These are phyloP conservation scores for Aegithalos caudatus DNA, from an alignment of 2,113 vertebrate genomes.

Conservation along the genomic window DNA sequence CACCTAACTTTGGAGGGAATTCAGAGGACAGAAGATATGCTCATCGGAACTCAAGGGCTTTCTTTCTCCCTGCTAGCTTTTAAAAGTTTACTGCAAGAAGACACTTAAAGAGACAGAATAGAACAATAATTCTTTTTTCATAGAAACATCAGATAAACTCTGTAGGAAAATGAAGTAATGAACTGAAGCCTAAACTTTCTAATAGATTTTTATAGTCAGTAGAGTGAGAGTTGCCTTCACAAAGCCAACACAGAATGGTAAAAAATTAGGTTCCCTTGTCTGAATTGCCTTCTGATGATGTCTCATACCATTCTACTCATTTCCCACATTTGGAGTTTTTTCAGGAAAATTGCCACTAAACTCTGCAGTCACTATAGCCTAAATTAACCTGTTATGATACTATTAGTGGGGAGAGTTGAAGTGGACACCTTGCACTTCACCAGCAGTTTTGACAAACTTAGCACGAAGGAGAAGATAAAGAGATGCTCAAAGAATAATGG, in stretches of 20 bases:
- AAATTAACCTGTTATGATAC: fast-evolving
- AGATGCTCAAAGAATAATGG: neutral
- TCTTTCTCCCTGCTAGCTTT: neutral
- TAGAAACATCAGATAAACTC: neutral
- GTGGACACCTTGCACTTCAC: neutral
- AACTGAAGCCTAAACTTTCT: neutral
- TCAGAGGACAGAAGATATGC: neutral
- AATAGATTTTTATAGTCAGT: neutral
- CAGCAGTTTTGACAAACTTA: neutral
- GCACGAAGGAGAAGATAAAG: neutral
- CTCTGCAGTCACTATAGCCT: neutral
- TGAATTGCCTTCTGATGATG: neutral
- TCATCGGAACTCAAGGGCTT: neutral
- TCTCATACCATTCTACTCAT: neutral
- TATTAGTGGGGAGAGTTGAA: neutral
- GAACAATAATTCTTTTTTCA: neutral
- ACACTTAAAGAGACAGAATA: neutral
- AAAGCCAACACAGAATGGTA: fast-evolving
- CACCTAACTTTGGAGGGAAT: neutral
- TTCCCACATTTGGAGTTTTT: neutral
- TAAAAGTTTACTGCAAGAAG: neutral
- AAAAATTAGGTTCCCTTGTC: neutral
- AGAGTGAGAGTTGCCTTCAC: neutral
- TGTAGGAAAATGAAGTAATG: neutral
- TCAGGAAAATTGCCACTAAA: neutral